phyloP scores from a whole-genome alignment of 2,113 vertebrate genomes.

The Sturnira hondurensis region DNA sequence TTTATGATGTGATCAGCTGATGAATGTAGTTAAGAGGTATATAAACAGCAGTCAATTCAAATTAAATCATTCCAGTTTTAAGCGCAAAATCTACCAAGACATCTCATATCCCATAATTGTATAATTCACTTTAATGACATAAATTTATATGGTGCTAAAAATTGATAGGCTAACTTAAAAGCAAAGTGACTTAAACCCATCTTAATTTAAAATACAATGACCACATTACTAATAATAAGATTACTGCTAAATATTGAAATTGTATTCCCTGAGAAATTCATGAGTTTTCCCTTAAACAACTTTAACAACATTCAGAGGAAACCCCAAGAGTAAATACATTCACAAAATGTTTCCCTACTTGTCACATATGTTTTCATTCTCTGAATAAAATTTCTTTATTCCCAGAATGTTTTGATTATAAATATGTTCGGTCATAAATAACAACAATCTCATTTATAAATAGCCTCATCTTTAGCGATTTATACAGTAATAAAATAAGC shows the following conservation, averaged over 20 bases:
- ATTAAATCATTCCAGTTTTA: constrained; percentile 69
- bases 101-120: constrained; percentile 64
- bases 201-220: constrained; percentile 62
- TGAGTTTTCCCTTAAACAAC: neutral
- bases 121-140: constrained; percentile 73
- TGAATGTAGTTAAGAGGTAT: constrained; percentile 52
- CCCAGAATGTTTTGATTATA: constrained; percentile 62
- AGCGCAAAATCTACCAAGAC: constrained; percentile 48
- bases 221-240: constrained; percentile 68
- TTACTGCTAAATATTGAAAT: constrained; percentile 47
- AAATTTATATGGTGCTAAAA: constrained; percentile 67
- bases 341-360: constrained; percentile 25
- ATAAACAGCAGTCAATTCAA: constrained; percentile 74
- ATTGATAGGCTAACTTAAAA: constrained; percentile 73
- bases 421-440: constrained; percentile 67
- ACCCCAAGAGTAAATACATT: neutral
- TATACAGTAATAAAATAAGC: constrained; percentile 76
- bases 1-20: constrained; percentile 64
- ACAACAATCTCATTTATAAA: constrained; percentile 72
- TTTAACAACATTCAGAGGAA: neutral
- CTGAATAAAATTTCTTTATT: constrained; percentile 66
- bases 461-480: constrained; percentile 74
- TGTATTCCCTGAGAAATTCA: constrained; percentile 4
- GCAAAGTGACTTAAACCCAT: constrained; percentile 66
- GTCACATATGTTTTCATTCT: constrained; percentile 36